phyloP scores from a whole-genome alignment of 2,113 vertebrate species.

The Microcebus murinus region DNA sequence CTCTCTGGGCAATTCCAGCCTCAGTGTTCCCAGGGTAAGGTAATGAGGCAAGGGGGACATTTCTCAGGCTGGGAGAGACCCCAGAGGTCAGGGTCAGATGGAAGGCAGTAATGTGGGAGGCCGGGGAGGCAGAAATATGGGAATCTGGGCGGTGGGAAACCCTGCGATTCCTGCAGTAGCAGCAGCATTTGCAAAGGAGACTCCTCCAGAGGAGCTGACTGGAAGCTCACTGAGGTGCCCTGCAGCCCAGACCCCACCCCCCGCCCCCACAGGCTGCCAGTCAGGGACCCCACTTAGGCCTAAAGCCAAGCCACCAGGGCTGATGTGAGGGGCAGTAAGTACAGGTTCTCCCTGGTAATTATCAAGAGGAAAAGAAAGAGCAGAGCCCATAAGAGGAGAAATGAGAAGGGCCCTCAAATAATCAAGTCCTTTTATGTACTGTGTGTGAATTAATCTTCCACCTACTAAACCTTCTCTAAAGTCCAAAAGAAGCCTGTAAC shows the following conservation, averaged over 20 bases:
- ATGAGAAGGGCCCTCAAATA: neutral
- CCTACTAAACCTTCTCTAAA: neutral
- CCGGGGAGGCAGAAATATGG: neutral
- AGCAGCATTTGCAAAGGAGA: neutral
- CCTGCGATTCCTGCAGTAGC: neutral
- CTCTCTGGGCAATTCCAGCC: neutral
- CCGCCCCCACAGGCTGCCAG: neutral
- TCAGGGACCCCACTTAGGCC: neutral
- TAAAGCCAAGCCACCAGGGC: neutral
- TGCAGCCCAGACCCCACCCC: neutral
- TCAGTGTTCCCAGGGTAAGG: conserved; percentile 55
- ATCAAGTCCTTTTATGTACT: neutral
- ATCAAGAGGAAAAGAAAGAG: neutral
- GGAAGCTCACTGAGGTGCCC: neutral
- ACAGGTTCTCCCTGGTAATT: neutral
- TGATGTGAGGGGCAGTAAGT: neutral
- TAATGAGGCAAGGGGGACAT: conserved; percentile 8
- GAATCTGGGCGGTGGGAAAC: neutral
- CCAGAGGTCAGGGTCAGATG: conserved; percentile 34
- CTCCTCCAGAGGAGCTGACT: neutral
- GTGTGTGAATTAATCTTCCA: neutral
- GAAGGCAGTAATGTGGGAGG: conserved; percentile 13
- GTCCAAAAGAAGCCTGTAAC: neutral
- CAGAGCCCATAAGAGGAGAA: neutral
- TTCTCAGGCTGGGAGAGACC: conserved; percentile 53